Conservation (phyloP, 2,888 invertebrate genomes). For the Flabesymbios commensalis region DNA sequence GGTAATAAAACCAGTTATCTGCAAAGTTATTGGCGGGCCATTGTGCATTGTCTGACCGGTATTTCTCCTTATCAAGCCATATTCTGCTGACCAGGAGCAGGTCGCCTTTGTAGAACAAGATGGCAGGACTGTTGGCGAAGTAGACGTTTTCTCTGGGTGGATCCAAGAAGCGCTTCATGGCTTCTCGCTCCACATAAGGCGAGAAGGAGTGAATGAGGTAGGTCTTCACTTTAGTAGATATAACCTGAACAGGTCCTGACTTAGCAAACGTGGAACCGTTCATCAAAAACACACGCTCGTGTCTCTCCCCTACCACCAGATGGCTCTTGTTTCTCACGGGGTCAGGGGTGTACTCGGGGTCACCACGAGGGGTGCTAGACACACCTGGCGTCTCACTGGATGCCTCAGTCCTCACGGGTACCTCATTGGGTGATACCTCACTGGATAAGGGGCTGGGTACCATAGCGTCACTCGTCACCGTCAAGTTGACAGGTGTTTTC, state of each 20-base stretch:
- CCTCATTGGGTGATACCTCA: no score
- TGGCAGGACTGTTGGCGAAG: constrained; percentile 41
- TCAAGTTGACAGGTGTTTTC: no score
- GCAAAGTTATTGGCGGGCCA: constrained; percentile 41
- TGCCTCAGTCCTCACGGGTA: no score
- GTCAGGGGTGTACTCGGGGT: no score
- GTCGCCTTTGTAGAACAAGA: constrained; percentile 34
- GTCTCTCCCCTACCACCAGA: no score
- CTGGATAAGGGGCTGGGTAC: no score
- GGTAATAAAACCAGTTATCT: constrained; percentile 42
- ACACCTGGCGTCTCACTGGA: no score
- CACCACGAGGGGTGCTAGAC: no score
- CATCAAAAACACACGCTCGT: no score
- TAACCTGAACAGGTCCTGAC: constrained; percentile 11
- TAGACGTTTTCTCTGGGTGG: constrained; percentile 35
- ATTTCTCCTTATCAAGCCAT: constrained; percentile 40
- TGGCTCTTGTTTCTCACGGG: no score
- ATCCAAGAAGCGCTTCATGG: constrained; percentile 36
- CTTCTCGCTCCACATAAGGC: constrained; percentile 37
- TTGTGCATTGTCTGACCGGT: constrained; percentile 33
- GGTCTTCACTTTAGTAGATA: constrained; percentile 12
- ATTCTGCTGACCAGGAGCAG: constrained; percentile 38
- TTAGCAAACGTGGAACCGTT: constrained; percentile 30
- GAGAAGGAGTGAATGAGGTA: constrained; percentile 39
- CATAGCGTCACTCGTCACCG: no score